Base-by-base conservation (phyloP, 2,113 vertebrate species). In the Calidris pygmaea region DNA sequence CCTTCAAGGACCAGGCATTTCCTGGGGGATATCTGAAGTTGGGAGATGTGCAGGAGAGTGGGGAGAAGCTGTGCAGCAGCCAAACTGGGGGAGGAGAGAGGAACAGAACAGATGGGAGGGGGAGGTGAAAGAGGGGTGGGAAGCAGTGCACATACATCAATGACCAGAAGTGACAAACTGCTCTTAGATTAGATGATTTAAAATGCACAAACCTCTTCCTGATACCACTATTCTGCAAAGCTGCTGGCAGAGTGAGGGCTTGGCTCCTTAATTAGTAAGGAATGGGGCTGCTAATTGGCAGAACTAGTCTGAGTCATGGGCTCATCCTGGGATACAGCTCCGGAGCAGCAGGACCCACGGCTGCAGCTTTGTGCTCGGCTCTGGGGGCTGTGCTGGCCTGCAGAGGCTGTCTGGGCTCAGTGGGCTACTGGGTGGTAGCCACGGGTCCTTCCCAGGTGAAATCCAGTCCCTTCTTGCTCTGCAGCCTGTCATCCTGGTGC, bases 61-160 rank as follows among this genome's bases (percentile, higher is more conserved):
- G 77, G 70, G 87, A 90, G 48, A 74, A 74, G 65, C 63, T 45
- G 37, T 72, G 67, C 55, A 73, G 87, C 75, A 93, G 92, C 82
- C 90, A 83, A 71, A 76, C 59, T 71, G 93, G 37, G 74, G 91
- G 93, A 94, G 67, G 85, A 94, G 79, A 70, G 29, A 79, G 93
- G 87, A 91, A 41, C 39, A n/a, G 89, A 96, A 75, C 96, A 97
- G 93, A 96, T 96, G 92, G 94, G 56, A 93, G 92, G 75, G 50
- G 92, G 95, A 92, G 75, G 82, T 19, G 0, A 72, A 90, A 70
- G 91, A 85, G 82, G 75, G 56, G 76, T 94, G 65, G 92, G 85
- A 95, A 77, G 90, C 63, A n/a, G 67, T 77, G 59, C 82, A 48
- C 24, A 12, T 92, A 88, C 12, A 88, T 95, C 63, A 86, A 41